Evolutionary conservation across 1,140 invertebrate genomes (phyloP), one percentile per base, ranked within the genome.

Genomic region (Diachasma alloeum): DNA sequence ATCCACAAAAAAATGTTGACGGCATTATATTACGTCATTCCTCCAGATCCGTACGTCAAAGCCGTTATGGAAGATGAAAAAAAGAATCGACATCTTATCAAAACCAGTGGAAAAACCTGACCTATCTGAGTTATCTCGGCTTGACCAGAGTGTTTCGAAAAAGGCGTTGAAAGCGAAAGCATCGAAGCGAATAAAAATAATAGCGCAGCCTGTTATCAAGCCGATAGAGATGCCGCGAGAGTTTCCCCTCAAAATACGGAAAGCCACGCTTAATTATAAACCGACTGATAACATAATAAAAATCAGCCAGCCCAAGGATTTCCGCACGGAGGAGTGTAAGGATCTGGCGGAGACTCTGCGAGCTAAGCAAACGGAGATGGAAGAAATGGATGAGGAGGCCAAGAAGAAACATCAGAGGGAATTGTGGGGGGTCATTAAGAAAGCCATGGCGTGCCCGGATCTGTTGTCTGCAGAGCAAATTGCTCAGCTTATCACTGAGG

Each of bases 221-320:
- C 26, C 76, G 0, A 5, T 26, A 0, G 72, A 74, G 0, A 42
- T 42, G 13, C 42, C 79, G 13, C 71, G 79, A 66, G 75, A 36
- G 56, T 75, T 75, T 75, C 68, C 75, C 15, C 74, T 24, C 4
- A 72, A 77, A 15, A 76, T 84, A 17, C 44, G 53, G 0, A 68
- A 69, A 0, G 72, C 80, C 8, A 74, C 83, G 4, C 22, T 85
- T 10, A 46, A 8, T 0, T 86, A 84, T 72, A 44, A 76, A 4
- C 10, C 83, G 0, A 81, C 48, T 0, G 19, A 67, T 0, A 75
- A 70, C 10, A 82, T 86, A 0, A 36, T 70, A 0, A 37, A 74
- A 26, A 59, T 86, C 0, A 81, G 80, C 44, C 4, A 53, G 24
- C 82, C 82, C 0, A 37, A 19, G 4, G n/a, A 63, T 13, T 39